phyloP scores from a whole-genome alignment of 2,113 vertebrate genomes.

The Daphoenositta chrysoptera region DNA sequence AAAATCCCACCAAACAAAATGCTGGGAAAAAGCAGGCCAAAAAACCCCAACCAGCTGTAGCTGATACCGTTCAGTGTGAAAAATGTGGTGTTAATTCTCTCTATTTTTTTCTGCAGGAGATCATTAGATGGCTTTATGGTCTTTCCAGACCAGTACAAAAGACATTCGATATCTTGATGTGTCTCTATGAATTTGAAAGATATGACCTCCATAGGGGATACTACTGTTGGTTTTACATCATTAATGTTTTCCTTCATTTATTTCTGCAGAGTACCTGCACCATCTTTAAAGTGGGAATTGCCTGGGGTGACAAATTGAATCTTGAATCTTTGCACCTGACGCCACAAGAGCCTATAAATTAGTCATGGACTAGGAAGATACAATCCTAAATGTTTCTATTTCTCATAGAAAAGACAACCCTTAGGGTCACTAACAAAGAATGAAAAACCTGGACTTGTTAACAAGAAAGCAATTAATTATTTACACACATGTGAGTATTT shows the following conservation, averaged over 20 bases:
- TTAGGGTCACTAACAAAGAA: constrained; percentile 44
- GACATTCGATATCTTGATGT: constrained; percentile 1
- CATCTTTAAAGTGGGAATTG: constrained; percentile 54
- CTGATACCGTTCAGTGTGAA: not conserved
- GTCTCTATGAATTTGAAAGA: constrained; percentile 32
- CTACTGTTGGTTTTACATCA: constrained; percentile 34
- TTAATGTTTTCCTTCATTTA: constrained; percentile 52
- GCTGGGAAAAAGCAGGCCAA: not conserved
- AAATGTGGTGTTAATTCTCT: not conserved
- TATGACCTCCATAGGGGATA: constrained; percentile 9
- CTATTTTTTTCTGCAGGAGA: not conserved
- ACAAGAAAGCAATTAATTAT: constrained; percentile 69
- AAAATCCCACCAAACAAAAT: not conserved
- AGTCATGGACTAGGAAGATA: constrained; percentile 65
- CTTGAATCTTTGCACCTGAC: constrained; percentile 67
- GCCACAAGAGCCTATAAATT: constrained; percentile 67
- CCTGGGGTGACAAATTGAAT: constrained; percentile 65
- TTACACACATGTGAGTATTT: constrained; percentile 42
- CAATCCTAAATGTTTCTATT: constrained; percentile 48
- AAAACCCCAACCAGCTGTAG: not conserved
- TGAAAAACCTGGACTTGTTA: constrained; percentile 49
- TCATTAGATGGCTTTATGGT: constrained; percentile 30
- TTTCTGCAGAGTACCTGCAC: constrained; percentile 51
- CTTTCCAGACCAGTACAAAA: constrained; percentile 36
- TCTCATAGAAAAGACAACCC: constrained; percentile 38